Evolutionary conservation across 2,113 vertebrate species (phyloP), one percentile per base, ranked within the genome.

Genomic region (Pygoscelis adeliae): DNA sequence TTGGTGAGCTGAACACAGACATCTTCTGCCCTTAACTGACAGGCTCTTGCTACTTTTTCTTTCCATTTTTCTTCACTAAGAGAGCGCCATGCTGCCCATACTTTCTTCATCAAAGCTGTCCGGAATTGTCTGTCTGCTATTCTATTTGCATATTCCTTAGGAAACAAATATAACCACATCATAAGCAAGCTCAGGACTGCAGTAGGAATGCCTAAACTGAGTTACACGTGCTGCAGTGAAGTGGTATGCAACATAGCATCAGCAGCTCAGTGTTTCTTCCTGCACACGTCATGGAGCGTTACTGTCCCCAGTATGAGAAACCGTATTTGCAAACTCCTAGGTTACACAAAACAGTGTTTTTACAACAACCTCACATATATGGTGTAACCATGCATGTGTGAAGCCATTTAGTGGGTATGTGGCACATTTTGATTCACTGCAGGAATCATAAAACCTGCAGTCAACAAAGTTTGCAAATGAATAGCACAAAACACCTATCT

Each of bases 21-120:
- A 83, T 99, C 99, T 92, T 99, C 99, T 9, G 99, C 99, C 89
- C 98, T 98, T 50, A 98, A 96, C 20, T 99, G 99, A 78, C 99
- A 99, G 8, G 99, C 99, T 87, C 95, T 97, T 93, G 99, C 98
- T 84, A 99, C 97, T 72, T 98, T 98, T 6, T 99, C 98, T 97
- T 98, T 99, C 99, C 99, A 99, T 82, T 97, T 98, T 93, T 90
- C 97, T 91, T 99, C 97, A 62, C 98, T 84, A 66, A 98, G 78
- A 13, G 98, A 98, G 34, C 93, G 98, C 99, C 99, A 99, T 6
- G 98, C 98, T 19, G 92, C 89, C 99, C 99, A 99, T 27, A 98
- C 98, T 95, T 99, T 99, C 98, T 97, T 99, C 97, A 99, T 97
- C 83, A 99, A 98, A 82, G 98, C 97, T 87, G 97, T 97, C 63